Evolutionary conservation across 2,888 invertebrate genomes (phyloP).

Genomic region (Parelbella ahira): DNA sequence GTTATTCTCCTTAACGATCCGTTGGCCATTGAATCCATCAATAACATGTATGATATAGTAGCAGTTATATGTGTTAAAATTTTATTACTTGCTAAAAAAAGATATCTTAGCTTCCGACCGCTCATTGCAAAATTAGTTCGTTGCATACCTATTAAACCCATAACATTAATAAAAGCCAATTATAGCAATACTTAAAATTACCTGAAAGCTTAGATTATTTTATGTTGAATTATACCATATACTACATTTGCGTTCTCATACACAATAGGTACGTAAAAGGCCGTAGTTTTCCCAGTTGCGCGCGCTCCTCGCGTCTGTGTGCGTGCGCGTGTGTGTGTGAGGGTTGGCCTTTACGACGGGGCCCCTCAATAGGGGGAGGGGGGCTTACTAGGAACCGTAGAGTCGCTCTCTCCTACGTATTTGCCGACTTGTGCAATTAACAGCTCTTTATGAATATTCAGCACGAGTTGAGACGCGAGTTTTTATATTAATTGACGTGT

Average conservation of each 20-base stretch:
- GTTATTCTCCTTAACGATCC: too few species aligned
- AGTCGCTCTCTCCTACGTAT: conserved; percentile 68
- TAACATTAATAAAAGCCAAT: too few species aligned
- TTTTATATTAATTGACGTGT: conserved; percentile 74
- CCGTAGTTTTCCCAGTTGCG: conserved; percentile 78
- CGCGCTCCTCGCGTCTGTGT: conserved; percentile 57
- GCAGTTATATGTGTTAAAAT: too few species aligned
- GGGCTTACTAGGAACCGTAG: conserved; percentile 58
- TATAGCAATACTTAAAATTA: too few species aligned
- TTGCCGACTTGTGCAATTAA: conserved; percentile 79
- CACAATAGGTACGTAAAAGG: conserved; percentile 76
- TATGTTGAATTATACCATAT: conserved; percentile 36
- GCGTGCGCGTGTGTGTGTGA: conserved; percentile 44
- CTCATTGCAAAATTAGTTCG: too few species aligned
- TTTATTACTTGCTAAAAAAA: too few species aligned
- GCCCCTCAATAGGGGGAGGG: conserved; percentile 34
- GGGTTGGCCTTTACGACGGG: conserved; percentile 67
- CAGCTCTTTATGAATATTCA: conserved; percentile 79
- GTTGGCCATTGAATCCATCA: too few species aligned
- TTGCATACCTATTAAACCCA: too few species aligned
- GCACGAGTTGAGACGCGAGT: conserved; percentile 58
- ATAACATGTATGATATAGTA: too few species aligned
- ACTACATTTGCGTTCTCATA: conserved; percentile 61
- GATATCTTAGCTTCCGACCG: too few species aligned
- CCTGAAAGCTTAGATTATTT: conserved; percentile 26